These are phyloP conservation scores for Drosophila arizonae DNA, from an alignment of 1,140 invertebrate genomes.

Conservation along the genomic window DNA sequence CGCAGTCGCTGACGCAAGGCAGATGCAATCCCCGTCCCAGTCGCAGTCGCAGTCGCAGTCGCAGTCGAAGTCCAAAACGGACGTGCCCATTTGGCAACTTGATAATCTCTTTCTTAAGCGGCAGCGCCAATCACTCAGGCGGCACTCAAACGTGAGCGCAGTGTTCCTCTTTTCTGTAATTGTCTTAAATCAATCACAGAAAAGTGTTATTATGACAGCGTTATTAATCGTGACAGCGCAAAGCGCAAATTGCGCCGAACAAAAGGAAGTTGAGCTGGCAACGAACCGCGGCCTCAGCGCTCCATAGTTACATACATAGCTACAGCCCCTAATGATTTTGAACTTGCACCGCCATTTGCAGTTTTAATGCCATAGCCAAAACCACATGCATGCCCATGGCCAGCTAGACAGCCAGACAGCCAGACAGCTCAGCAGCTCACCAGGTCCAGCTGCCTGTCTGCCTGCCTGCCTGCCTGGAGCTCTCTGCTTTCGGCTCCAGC, in stretches of 20 bases:
- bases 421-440: too few relatives aligned
- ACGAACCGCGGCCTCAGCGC: conserved; percentile 12
- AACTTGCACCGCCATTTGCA: conserved; percentile 76
- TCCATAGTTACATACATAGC: conserved; percentile 1
- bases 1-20: too few relatives aligned
- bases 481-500: background rate
- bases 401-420: background rate
- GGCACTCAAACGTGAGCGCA: conserved; percentile 72
- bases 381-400: conserved; percentile 41
- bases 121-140: conserved; percentile 76
- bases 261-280: conserved; percentile 41
- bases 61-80: conserved; percentile 44
- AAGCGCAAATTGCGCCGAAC: conserved; percentile 62
- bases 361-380: conserved; percentile 53
- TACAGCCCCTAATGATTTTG: conserved; percentile 69
- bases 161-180: conserved; percentile 81
- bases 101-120: conserved; percentile 81
- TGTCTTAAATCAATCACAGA: conserved; percentile 82
- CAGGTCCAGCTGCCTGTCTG: background rate
- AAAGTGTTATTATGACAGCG: conserved; percentile 82
- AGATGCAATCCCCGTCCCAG: background rate
- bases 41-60: conserved; percentile 14
- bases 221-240: conserved; percentile 79
- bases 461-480: too few relatives aligned
- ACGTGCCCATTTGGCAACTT: conserved; percentile 81